Conservation (phyloP, 2,797 vertebrate species). For the Pterois miles region DNA sequence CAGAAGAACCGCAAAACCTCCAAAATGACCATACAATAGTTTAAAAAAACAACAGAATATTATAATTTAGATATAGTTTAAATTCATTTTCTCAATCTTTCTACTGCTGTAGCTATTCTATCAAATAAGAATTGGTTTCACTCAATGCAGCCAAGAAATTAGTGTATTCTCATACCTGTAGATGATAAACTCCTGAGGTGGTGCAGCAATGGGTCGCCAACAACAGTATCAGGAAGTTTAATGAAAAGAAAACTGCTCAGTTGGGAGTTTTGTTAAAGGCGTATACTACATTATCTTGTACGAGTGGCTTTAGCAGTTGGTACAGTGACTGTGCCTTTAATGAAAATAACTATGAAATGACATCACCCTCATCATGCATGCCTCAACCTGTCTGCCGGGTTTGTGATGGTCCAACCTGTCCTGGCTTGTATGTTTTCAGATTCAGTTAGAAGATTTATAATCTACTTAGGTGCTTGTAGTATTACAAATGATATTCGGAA, state of each 20-base stretch:
- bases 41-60: background rate
- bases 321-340: conserved; percentile 14
- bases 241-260: background rate
- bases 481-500: background rate
- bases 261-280: background rate
- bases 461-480: background rate
- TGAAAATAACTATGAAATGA: background rate
- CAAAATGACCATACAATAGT: background rate
- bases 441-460: background rate
- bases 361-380: fast-evolving
- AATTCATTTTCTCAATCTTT: background rate
- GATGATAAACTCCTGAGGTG: background rate
- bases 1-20: background rate
- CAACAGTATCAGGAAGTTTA: background rate
- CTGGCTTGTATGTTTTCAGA: background rate
- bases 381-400: background rate
- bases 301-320: background rate
- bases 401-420: background rate
- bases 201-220: background rate
- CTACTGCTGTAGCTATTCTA: fast-evolving
- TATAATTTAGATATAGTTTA: background rate
- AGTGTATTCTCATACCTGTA: background rate
- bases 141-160: background rate
- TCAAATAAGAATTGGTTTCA: background rate
- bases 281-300: background rate